These are phyloP conservation scores for Buceros bicornis DNA, from an alignment of 2,797 vertebrate genomes.

Conservation along the genomic window DNA sequence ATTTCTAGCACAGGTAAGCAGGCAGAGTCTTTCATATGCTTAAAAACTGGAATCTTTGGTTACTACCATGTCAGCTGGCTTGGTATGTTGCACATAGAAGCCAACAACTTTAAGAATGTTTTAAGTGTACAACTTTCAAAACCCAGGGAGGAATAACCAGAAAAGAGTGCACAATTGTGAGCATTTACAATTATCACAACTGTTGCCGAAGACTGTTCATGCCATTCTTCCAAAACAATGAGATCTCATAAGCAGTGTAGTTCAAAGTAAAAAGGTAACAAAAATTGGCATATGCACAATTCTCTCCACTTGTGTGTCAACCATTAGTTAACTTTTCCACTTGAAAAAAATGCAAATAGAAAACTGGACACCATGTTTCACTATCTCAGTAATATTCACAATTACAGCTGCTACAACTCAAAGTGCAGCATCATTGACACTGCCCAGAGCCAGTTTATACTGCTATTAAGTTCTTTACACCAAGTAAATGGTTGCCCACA, in stretches of 20 bases:
- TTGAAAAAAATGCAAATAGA: slow-evolving; percentile 90
- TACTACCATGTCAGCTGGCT: slow-evolving; percentile 85
- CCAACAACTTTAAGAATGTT: slow-evolving; percentile 87
- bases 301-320: slow-evolving; percentile 88
- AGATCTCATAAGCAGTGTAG: slow-evolving; percentile 85
- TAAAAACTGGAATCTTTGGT: slow-evolving; percentile 90
- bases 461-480: slow-evolving; percentile 90
- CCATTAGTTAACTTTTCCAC: slow-evolving; percentile 87
- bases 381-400: slow-evolving; percentile 89
- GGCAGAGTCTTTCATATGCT: slow-evolving; percentile 93
- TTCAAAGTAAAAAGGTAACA: slow-evolving; percentile 86
- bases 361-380: slow-evolving; percentile 90
- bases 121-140: slow-evolving; percentile 87
- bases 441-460: slow-evolving; percentile 86
- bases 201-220: slow-evolving; percentile 86
- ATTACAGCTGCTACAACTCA: slow-evolving; percentile 86
- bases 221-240: slow-evolving; percentile 86
- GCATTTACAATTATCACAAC: slow-evolving; percentile 85
- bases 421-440: slow-evolving; percentile 78
- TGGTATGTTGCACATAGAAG: slow-evolving; percentile 81
- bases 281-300: slow-evolving; percentile 92
- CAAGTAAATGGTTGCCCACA: slow-evolving; percentile 90
- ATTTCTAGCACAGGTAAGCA: slow-evolving; percentile 94
- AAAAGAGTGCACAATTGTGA: slow-evolving; percentile 85
- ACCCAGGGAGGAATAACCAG: slow-evolving; percentile 83